Conservation (phyloP, 1,140 invertebrate species). For the Arion vulgaris region DNA sequence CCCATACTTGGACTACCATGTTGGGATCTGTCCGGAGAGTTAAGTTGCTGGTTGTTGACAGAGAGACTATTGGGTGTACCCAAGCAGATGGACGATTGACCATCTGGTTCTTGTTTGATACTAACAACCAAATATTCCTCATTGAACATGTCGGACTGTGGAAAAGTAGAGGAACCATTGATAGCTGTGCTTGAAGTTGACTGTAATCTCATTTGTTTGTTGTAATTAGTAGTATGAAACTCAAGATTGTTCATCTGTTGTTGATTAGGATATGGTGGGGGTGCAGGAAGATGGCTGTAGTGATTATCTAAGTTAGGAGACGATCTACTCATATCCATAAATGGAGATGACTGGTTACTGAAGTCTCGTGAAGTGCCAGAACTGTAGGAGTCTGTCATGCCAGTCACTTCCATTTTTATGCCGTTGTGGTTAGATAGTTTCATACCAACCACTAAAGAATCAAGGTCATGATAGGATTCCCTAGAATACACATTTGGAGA, state of each 20-base stretch:
- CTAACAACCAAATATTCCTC: constrained; percentile 34
- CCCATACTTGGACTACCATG: constrained; percentile 53
- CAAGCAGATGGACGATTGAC: constrained; percentile 33
- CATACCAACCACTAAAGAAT: constrained; percentile 62
- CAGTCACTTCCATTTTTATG: constrained; percentile 30
- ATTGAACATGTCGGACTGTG: constrained; percentile 38
- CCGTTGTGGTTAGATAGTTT: constrained; percentile 50
- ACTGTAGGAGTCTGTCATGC: constrained; percentile 34
- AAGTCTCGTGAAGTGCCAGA: constrained; percentile 26
- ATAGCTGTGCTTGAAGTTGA: constrained; percentile 34
- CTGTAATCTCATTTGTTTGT: constrained; percentile 16
- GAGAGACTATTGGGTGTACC: constrained; percentile 36
- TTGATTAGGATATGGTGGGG: constrained; percentile 54
- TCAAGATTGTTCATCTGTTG: constrained; percentile 16
- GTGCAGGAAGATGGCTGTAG: constrained; percentile 48
- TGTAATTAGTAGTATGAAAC: constrained; percentile 31
- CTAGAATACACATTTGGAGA: constrained; percentile 53
- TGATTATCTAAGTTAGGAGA: constrained; percentile 30
- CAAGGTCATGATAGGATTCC: no score
- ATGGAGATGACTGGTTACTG: constrained; percentile 18
- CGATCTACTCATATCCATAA: not conserved
- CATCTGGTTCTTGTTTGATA: constrained; percentile 41
- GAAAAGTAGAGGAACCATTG: constrained; percentile 23
- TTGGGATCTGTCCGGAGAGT: constrained; percentile 51
- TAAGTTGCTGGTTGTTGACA: constrained; percentile 53